A percentile compares a stretch with the other conserved stretches of the same genome.
Evolutionary conservation across 2,797 vertebrate species (phyloP).

Genomic region (Allobates femoralis): DNA sequence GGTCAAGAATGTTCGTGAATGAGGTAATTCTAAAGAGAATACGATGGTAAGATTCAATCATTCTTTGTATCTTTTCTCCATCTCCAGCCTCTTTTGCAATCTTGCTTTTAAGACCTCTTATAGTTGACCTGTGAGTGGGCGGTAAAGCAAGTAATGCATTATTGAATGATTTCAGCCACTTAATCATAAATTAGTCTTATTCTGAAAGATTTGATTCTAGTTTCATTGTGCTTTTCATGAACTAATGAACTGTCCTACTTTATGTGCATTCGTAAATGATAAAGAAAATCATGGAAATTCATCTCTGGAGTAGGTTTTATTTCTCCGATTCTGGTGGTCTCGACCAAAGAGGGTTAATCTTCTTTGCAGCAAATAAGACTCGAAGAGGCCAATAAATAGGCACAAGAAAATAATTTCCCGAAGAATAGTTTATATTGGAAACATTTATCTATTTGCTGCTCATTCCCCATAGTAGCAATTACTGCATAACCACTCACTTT

Average conservation of each 20-base stretch:
- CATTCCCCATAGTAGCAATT: constrained; percentile 58
- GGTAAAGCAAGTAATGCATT: constrained; percentile 32
- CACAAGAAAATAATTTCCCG: constrained; percentile 43
- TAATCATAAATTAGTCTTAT: constrained; percentile 44
- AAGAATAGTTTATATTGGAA: constrained; percentile 58
- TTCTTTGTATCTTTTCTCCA: not conserved
- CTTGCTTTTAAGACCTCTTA: not conserved
- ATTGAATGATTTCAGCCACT: constrained; percentile 48
- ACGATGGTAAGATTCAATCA: not conserved
- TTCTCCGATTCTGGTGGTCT: not conserved
- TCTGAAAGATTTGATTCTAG: constrained; percentile 38
- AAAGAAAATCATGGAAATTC: not conserved
- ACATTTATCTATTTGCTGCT: constrained; percentile 42
- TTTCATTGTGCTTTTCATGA: constrained; percentile 51
- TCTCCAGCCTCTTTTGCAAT: not conserved
- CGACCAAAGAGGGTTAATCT: constrained; percentile 28
- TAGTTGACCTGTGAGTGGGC: constrained; percentile 16
- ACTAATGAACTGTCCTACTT: constrained; percentile 48
- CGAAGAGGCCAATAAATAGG: constrained; percentile 39
- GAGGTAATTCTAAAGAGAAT: not conserved
- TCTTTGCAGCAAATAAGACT: not conserved
- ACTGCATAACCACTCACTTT: constrained; percentile 49
- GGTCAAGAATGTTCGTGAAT: not conserved
- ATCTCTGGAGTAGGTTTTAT: too few relatives aligned
- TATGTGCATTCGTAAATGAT: constrained; percentile 39